These are phyloP conservation scores for Vollenhovia emeryi DNA, from an alignment of 1,140 invertebrate genomes.

Conservation along the genomic window DNA sequence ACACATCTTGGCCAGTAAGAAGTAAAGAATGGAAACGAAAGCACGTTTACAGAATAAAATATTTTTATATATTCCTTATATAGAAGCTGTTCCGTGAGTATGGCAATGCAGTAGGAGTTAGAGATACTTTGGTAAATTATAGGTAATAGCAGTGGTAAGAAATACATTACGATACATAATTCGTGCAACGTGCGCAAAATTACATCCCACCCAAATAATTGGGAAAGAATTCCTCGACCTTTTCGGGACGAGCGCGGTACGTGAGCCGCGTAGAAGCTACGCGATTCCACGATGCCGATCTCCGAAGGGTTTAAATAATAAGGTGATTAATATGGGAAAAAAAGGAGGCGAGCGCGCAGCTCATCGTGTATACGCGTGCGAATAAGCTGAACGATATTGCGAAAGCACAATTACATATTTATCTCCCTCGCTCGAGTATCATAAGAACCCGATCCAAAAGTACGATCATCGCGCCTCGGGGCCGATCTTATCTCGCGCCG, in stretches of 20 bases:
- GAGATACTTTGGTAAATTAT: background rate
- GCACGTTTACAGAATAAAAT: background rate
- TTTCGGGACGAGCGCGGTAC: background rate
- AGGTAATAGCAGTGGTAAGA: background rate
- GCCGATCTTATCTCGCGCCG: slow-evolving; percentile 67
- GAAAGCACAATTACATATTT: slow-evolving; percentile 51
- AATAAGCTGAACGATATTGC: slow-evolving; percentile 26
- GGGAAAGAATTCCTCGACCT: background rate
- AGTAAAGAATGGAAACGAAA: background rate
- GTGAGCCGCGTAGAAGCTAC: background rate
- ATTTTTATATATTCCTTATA: background rate
- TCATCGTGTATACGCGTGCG: background rate
- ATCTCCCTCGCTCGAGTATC: slow-evolving; percentile 49
- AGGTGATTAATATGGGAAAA: slow-evolving; percentile 10
- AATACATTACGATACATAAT: slow-evolving; percentile 7
- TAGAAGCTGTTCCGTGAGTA: background rate
- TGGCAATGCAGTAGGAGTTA: background rate
- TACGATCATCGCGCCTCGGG: slow-evolving; percentile 63
- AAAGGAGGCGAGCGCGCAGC: background rate
- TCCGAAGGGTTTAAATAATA: slow-evolving; percentile 3
- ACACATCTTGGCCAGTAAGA: background rate
- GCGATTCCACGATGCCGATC: background rate
- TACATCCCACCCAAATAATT: background rate
- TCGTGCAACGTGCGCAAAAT: background rate
- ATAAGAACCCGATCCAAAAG: slow-evolving; percentile 44